Conservation (phyloP, 2,113 vertebrate genomes). For the Haplochromis burtoni region DNA sequence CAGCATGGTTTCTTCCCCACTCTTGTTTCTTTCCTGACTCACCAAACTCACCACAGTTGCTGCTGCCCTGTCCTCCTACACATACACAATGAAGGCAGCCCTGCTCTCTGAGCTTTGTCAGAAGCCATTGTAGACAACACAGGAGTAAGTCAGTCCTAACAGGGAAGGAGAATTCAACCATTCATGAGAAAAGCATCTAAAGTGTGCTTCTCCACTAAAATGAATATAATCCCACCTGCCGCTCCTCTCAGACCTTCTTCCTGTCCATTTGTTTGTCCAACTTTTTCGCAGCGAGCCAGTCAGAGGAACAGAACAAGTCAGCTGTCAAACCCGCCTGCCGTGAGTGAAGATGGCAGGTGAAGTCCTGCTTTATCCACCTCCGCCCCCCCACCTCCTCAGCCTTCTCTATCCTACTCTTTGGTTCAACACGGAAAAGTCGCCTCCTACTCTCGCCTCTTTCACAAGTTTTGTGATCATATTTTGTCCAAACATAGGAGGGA, state of each 20-base stretch:
- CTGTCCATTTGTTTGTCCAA: slow-evolving; percentile 51
- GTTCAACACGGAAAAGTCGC: slow-evolving; percentile 3
- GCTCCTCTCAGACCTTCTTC: neutral
- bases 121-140: neutral
- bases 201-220: neutral
- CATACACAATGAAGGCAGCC: neutral
- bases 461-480: slow-evolving; percentile 7
- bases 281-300: slow-evolving; percentile 33
- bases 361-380: neutral
- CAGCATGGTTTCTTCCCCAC: slow-evolving; percentile 12
- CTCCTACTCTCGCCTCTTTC: neutral
- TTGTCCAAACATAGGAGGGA: slow-evolving; percentile 10
- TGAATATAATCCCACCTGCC: neutral
- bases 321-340: slow-evolving; percentile 58
- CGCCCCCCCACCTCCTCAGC: neutral
- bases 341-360: slow-evolving; percentile 71
- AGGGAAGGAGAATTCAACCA: neutral
- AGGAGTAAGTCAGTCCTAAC: neutral
- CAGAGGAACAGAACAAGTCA: slow-evolving; percentile 65
- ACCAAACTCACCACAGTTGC: slow-evolving; percentile 27
- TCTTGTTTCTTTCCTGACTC: slow-evolving; percentile 21
- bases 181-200: neutral
- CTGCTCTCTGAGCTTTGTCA: slow-evolving; percentile 17
- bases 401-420: neutral
- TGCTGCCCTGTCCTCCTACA: slow-evolving; percentile 31